These are phyloP conservation scores for Botia kubotai DNA, from an alignment of 2,797 vertebrate genomes.

Conservation along the genomic window DNA sequence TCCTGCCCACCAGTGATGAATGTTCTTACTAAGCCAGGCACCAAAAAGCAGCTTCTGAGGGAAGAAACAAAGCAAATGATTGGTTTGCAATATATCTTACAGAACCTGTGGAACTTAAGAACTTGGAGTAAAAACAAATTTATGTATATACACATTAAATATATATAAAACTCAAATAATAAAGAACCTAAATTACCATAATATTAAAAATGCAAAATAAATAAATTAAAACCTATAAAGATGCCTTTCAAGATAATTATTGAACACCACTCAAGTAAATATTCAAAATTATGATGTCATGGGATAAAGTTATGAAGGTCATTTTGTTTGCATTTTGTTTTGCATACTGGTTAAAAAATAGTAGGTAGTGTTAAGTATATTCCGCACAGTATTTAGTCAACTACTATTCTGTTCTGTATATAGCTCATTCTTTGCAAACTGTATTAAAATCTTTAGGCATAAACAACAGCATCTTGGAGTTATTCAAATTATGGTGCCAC, in stretches of 20 bases:
- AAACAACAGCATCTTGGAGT: neutral
- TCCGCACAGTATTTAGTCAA: neutral
- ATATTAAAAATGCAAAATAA: too few relatives aligned
- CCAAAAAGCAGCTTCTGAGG: constrained; percentile 48
- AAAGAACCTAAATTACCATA: neutral
- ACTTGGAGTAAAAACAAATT: constrained; percentile 1
- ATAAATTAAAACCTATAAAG: too few relatives aligned
- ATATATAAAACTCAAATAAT: neutral
- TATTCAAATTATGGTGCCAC: constrained; percentile 29
- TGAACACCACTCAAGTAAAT: too few relatives aligned
- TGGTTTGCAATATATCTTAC: constrained; percentile 42
- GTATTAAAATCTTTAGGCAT: constrained; percentile 7
- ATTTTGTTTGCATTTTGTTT: too few relatives aligned
- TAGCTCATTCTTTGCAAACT: neutral
- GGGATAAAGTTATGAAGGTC: too few relatives aligned
- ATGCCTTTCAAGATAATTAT: too few relatives aligned
- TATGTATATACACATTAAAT: constrained; percentile 3
- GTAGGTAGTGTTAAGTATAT: neutral
- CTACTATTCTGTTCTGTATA: neutral
- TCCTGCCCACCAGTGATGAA: constrained; percentile 46
- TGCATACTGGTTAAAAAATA: too few relatives aligned
- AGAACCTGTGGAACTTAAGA: constrained; percentile 12
- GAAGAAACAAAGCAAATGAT: constrained; percentile 32
- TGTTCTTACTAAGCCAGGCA: constrained; percentile 22
- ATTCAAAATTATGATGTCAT: too few relatives aligned